Evolutionary conservation across 92 coral and sea anemone genomes (phyloP), one percentile per base, ranked within the genome.

Genomic region (Pocillopora meandrina): DNA sequence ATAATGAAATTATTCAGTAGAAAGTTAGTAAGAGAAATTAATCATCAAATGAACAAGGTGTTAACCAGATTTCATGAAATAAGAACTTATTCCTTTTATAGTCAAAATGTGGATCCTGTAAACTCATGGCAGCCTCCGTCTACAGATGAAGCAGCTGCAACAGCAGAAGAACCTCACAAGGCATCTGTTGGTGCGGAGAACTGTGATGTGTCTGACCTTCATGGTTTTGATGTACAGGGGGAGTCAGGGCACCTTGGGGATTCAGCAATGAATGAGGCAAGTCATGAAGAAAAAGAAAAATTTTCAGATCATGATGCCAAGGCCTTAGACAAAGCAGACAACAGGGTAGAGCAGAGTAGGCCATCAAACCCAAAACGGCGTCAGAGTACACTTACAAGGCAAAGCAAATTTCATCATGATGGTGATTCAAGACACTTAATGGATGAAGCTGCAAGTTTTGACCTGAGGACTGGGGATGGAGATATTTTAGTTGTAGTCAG

Each of bases 191-290:
- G 72, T 75, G 82, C 63, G 2, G 83, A 92, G 81, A 92, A 87
- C 85, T 84, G 84, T 59, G 95, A 92, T 67, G 95, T 92, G 9
- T 86, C 92, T 18, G 95, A 92, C 5, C 79, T 87, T 56, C 86
- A 92, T 34, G 95, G 95, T 21, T 92, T 92, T 88, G 95, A 92
- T 66, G 89, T 92, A 12, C 75, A 92, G 20, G 92, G 87, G 75
- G 91, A 84, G 12, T 78, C 89, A 36, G 89, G 76, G 31, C 80
- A 60, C 60, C 74, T 85, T 21, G 84, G 78, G 33, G 49, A 20
- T 36, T 71, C 58, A 19, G 75, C 18, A 35, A 73, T 62, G 55
- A 63, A 74, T 74, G 65, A 83, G 42, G 61, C 31, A 62, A 83
- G 19, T 31, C 33, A 60, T 18, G 31, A 9, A 52, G 58, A 55